These are phyloP conservation scores for Cantharis nigra DNA, from an alignment of 2,888 invertebrate species.

Conservation along the genomic window DNA sequence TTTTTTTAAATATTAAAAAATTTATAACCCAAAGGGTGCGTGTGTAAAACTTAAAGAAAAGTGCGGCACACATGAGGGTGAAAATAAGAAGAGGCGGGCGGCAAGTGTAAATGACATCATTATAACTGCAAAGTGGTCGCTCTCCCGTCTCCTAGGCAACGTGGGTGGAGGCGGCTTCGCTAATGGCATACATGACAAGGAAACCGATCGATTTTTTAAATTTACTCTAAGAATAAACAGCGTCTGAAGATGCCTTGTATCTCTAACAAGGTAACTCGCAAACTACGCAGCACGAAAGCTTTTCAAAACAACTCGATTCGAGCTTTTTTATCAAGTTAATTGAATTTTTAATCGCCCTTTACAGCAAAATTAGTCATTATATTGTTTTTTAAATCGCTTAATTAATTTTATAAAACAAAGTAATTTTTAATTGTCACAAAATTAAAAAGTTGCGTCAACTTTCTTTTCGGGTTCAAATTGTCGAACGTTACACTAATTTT, in stretches of 20 bases:
- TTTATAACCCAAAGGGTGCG: conserved; percentile 12
- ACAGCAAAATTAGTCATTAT: background rate
- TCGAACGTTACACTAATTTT: background rate
- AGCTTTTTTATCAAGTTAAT: background rate
- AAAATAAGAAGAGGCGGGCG: conserved; percentile 54
- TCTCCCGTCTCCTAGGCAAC: conserved; percentile 57
- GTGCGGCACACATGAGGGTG: conserved; percentile 51
- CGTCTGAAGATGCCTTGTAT: conserved; percentile 33
- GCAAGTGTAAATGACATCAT: conserved; percentile 60
- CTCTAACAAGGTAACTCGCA: conserved; percentile 33
- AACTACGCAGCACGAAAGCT: conserved; percentile 19
- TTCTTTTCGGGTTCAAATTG: background rate
- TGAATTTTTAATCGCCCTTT: background rate
- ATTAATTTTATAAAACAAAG: background rate
- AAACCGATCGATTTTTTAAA: conserved; percentile 58
- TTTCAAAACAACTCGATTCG: background rate
- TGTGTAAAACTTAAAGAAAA: conserved; percentile 15
- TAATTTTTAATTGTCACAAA: background rate
- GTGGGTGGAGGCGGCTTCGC: conserved; percentile 47
- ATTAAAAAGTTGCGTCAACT: background rate
- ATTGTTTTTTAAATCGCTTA: background rate
- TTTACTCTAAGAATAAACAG: conserved; percentile 57
- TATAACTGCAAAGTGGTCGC: conserved; percentile 59
- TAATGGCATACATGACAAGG: conserved; percentile 59
- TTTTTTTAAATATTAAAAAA: background rate